Evolutionary conservation across 2,113 vertebrate genomes (phyloP), one percentile per base, ranked within the genome.

Genomic region (Trichechus manatus): DNA sequence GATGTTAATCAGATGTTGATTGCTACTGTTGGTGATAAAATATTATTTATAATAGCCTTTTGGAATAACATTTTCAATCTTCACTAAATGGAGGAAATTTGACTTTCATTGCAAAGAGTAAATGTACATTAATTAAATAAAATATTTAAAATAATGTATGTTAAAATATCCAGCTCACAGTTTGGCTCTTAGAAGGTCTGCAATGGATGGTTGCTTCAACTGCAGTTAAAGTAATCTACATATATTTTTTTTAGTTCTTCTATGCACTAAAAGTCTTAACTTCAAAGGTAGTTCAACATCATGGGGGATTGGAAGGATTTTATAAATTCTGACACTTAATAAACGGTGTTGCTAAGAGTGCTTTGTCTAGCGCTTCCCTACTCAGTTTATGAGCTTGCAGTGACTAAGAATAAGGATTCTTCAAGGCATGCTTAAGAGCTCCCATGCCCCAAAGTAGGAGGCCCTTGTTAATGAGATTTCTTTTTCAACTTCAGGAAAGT

Each of bases 401-500:
- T 5, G 56, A 31, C 20, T 92, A 80, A 93, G 89, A 83, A 59
- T 97, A 96, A 97, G 20, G 13, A 64, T 42, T 86, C 82, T 77
- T 94, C 74, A 63, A 96, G 56, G 75, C 17, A 19, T 20, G 23
- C 75, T 88, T 93, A 89, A 95, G 17, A 97, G 3, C 4, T 72
- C 29, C 11, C 0, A 70, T n/a, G 17, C 88, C 92, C 87, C 4
- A 39, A 85, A 86, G 78, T 74, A 95, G 36, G 53, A 74, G 72
- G 74, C 4, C 50, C 15, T 78, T 94, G 75, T 88, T 97, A 92
- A 97, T 96, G 29, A 94, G 36, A 33, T 93, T 53, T 33, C 47
- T 87, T 97, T 95, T 96, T 91, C 19, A 95, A 92, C 33, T 94
- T 97, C 33, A 93, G 70, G 50, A 91, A 94, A 96, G 93, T 84